These are phyloP conservation scores for Plebejus argus DNA, from an alignment of 2,888 invertebrate species.

Conservation along the genomic window DNA sequence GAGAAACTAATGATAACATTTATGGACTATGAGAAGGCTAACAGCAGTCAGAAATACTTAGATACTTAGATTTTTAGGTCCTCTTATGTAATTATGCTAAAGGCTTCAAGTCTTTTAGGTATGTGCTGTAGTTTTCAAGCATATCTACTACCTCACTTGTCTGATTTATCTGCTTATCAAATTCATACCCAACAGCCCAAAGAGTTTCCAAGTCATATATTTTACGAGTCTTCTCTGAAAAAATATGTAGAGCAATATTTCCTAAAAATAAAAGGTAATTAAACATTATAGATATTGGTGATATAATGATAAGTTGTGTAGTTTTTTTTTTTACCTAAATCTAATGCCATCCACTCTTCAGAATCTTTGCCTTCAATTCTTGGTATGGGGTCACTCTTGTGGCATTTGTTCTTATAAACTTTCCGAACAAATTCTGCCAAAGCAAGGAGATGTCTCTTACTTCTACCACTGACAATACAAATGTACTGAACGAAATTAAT, in stretches of 20 bases:
- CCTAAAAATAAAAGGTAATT: conserved; percentile 78
- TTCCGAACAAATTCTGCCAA: conserved; percentile 88
- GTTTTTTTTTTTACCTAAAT: conserved; percentile 84
- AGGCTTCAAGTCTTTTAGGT: conserved; percentile 83
- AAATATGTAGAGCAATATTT: conserved; percentile 95
- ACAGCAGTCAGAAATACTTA: background rate
- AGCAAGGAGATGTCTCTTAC: conserved; percentile 87
- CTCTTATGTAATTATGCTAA: conserved; percentile 55
- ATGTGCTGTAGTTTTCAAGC: conserved; percentile 84
- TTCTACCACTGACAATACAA: conserved; percentile 88
- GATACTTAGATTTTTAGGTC: background rate
- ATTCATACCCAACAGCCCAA: conserved; percentile 93
- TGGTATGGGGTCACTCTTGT: conserved; percentile 83
- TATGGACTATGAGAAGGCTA: background rate
- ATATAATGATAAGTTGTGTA: background rate
- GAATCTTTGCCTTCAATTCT: conserved; percentile 88
- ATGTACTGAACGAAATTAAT: conserved; percentile 92
- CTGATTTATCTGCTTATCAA: conserved; percentile 85
- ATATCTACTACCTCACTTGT: conserved; percentile 83
- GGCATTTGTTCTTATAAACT: conserved; percentile 87
- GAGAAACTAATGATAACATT: background rate
- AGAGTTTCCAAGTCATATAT: conserved; percentile 93
- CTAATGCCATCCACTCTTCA: conserved; percentile 93
- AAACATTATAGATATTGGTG: conserved; percentile 14
- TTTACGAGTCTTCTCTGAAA: conserved; percentile 85